phyloP scores from a whole-genome alignment of 2,888 invertebrate species.

The Nomada goodeniana region DNA sequence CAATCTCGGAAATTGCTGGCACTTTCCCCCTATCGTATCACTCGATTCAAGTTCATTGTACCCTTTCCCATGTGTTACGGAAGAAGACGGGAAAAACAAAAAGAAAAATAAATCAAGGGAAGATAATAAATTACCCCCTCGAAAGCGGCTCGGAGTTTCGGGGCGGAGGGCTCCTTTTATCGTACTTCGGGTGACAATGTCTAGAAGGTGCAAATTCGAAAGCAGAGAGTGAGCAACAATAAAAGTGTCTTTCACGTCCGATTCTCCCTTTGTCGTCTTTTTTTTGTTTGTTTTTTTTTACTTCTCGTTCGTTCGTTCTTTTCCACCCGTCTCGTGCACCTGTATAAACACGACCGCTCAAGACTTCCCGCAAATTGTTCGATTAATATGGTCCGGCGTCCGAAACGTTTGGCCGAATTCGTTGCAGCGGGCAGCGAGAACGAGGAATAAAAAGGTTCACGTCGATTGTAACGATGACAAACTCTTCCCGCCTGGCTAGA shows the following conservation, averaged over 20 bases:
- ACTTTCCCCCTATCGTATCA: conserved; percentile 35
- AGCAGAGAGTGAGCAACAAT: conserved; percentile 71
- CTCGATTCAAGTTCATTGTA: conserved; percentile 11
- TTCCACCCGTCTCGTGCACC: conserved; percentile 58
- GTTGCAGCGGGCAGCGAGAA: neutral
- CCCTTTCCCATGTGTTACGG: neutral
- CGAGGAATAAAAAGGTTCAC: too few relatives aligned
- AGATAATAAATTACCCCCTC: conserved; percentile 45
- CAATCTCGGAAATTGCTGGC: conserved; percentile 40
- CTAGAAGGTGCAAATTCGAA: conserved; percentile 58
- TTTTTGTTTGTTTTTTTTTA: conserved; percentile 52
- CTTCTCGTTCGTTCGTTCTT: conserved; percentile 30
- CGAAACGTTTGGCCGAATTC: conserved; percentile 29
- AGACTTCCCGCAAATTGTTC: conserved; percentile 40
- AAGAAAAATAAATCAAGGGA: too few relatives aligned
- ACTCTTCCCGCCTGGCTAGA: neutral
- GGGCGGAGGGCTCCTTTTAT: conserved; percentile 17
- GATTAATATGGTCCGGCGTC: conserved; percentile 33
- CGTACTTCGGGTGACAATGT: conserved; percentile 25
- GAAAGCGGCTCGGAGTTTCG: conserved; percentile 25
- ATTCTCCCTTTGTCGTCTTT: conserved; percentile 26
- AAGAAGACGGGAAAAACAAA: neutral
- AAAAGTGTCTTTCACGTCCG: conserved; percentile 42
- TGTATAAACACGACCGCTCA: conserved; percentile 53
- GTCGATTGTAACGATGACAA: neutral